phyloP scores from a whole-genome alignment of 2,797 vertebrate species.

The Muscicapa striata region DNA sequence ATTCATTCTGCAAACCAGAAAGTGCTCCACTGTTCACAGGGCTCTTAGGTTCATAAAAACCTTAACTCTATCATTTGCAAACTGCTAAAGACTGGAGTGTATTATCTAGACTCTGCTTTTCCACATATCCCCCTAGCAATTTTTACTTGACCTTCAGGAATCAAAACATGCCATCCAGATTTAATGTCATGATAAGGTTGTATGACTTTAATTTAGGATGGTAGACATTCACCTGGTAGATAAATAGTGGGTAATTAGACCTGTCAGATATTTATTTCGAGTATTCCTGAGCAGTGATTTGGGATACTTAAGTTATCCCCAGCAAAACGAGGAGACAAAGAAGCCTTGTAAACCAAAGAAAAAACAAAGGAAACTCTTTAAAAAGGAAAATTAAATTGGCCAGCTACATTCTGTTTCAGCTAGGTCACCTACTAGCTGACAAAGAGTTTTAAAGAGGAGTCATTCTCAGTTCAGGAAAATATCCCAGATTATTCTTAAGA shows the following conservation, averaged over 20 bases:
- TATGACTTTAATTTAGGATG: neutral
- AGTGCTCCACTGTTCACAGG: neutral
- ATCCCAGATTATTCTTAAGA: neutral
- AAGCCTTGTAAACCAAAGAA: neutral
- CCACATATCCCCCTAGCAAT: neutral
- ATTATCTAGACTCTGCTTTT: neutral
- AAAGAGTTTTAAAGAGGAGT: neutral
- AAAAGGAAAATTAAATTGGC: neutral
- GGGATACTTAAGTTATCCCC: neutral
- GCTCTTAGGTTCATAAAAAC: neutral
- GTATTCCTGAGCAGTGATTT: neutral
- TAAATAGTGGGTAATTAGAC: neutral
- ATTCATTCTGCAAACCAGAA: neutral
- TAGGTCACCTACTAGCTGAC: neutral
- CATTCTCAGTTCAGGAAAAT: neutral
- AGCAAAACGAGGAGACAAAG: neutral
- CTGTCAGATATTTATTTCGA: neutral
- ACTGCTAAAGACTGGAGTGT: neutral
- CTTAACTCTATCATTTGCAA: neutral
- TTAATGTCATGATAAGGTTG: neutral
- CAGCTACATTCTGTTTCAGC: neutral
- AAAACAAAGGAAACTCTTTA: neutral
- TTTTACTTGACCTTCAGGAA: neutral
- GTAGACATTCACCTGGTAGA: neutral
- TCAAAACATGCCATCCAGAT: neutral